Conservation (phyloP, 2,888 invertebrate genomes). For the Eupelmus urozonus region DNA sequence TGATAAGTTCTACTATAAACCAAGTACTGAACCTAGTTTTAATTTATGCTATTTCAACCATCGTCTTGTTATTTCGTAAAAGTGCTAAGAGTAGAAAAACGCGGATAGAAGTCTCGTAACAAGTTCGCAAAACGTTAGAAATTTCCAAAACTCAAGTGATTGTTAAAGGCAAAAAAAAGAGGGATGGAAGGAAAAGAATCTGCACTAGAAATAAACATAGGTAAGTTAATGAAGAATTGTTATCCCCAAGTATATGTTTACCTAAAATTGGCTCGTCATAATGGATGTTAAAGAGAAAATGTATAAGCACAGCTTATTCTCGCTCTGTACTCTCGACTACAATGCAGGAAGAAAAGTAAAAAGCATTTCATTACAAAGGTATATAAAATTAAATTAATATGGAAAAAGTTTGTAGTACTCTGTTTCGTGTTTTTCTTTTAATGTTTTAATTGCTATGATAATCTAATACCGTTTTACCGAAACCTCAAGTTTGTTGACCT, state of each 20-base stretch:
- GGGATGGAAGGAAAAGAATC: background rate
- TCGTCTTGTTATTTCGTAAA: too few species aligned
- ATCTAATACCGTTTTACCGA: too few species aligned
- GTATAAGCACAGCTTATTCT: conserved; percentile 49
- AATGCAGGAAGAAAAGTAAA: background rate
- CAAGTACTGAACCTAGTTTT: too few species aligned
- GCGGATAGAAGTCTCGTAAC: background rate
- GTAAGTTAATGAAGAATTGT: conserved; percentile 13
- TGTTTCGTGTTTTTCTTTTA: background rate
- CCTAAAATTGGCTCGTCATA: conserved; percentile 51
- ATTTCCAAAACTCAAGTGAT: background rate
- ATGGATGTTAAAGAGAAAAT: too few species aligned
- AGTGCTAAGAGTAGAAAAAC: too few species aligned
- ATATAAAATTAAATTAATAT: background rate
- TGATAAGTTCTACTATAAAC: too few species aligned
- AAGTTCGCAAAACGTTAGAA: background rate
- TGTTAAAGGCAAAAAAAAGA: conserved; percentile 21
- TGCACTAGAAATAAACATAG: background rate
- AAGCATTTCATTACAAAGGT: background rate
- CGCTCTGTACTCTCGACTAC: background rate
- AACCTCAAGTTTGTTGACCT: background rate
- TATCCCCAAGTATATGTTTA: conserved; percentile 62
- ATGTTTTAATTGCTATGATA: background rate
- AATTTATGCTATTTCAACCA: too few species aligned
- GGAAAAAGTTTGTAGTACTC: background rate